Base-by-base conservation (phyloP, 2,113 vertebrate species). In the Arenaria interpres region DNA sequence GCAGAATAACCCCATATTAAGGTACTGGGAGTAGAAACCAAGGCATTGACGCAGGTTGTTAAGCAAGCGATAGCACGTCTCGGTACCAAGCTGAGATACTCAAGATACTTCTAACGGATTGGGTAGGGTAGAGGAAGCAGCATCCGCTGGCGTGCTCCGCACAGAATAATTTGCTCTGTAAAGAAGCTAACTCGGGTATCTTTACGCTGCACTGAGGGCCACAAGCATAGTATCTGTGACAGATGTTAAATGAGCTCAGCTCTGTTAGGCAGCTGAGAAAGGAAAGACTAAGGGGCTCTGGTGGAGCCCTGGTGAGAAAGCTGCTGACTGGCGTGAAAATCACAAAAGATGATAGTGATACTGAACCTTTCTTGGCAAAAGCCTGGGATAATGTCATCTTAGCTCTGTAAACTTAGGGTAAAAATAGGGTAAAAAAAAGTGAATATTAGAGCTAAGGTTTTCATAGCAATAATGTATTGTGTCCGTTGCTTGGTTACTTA, bases 401-500 rank as follows among this genome's bases (percentile, higher is more conserved):
- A 89, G 50, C 39, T 87, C 67, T 83, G 80, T 33, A 82, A 73
- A 91, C 43, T 73, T 50, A 57, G 45, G 66, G 23, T 19, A 27
- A 88, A 80, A 96, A 50, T 45, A 27, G 46, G 46, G 21, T 48
- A 48, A 51, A 48, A 20, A 54, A 54, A 54, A 32, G 74, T 45
- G 50, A 63, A 84, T 43, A 51, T 76, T 88, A 63, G 90, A 89
- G 30, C 30, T 66, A 14, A 75, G 57, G 28, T 76, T 96, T 90
- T 92, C 56, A 21, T 30, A 68, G 60, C 53, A 69, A 50, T 94
- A 54, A 66, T 62, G 11, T n/a, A 51, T 84, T 50, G 18, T 30
- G n/a, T 75, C 71, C 89, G 89, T 82, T 96, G 94, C 94, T 92
- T 95, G 53, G 64, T 94, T 94, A 85, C 92, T 85, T 89, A 80